Evolutionary conservation across 2,797 vertebrate species (phyloP).

Genomic region (Babyrousa celebensis): DNA sequence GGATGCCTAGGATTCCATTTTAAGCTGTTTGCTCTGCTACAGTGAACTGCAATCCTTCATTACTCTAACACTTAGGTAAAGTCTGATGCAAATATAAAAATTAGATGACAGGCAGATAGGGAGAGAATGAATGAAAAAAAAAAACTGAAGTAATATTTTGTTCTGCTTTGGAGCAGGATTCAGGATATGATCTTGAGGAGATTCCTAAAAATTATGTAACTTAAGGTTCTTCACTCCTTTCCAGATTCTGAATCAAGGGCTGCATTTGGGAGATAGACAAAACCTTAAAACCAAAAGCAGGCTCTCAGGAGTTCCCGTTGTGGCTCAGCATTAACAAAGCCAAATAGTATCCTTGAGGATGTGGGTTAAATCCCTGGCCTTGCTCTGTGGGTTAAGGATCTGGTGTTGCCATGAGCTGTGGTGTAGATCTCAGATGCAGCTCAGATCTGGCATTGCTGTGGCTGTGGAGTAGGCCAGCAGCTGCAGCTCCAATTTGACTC

Average conservation of each 20-base stretch:
- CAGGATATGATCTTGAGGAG: neutral
- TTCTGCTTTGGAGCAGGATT: conserved; percentile 40
- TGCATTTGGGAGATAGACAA: neutral
- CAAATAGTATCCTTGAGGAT: no score
- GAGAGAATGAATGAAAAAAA: neutral
- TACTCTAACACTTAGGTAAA: conserved; percentile 52
- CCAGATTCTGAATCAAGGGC: conserved; percentile 50
- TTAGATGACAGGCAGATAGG: neutral
- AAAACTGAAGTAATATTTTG: neutral
- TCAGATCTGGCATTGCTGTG: no score
- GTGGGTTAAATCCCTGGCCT: no score
- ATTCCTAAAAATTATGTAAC: conserved; percentile 46
- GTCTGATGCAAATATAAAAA: neutral
- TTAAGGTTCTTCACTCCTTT: conserved; percentile 64
- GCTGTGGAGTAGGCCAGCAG: no score
- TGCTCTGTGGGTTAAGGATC: no score
- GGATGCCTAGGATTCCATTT: neutral
- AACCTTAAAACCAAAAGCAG: conserved; percentile 69
- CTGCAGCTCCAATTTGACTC: no score
- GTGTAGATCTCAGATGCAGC: no score
- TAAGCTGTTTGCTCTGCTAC: conserved; percentile 18
- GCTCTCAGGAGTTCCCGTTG: no score
- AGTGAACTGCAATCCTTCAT: neutral
- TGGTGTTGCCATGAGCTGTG: no score
- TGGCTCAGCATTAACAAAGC: no score